Evolutionary conservation across 2,888 invertebrate species (phyloP).

Genomic region (Rhagonycha lutea): DNA sequence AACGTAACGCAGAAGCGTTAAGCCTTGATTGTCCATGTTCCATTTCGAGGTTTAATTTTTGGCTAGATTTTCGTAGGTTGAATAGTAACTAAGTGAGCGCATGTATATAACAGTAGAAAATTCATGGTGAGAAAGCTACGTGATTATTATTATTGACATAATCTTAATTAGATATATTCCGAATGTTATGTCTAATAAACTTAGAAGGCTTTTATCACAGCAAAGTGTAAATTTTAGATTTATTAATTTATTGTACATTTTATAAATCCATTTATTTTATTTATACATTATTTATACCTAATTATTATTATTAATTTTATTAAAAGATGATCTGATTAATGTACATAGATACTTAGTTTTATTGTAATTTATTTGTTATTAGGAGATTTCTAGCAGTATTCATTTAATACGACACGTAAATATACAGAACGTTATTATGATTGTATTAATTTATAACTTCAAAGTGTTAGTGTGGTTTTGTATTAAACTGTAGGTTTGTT

Average conservation of each 20-base stretch:
- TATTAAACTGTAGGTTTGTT: conserved; percentile 14
- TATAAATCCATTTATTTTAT: conserved; percentile 30
- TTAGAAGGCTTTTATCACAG: conserved; percentile 32
- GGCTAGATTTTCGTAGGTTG: conserved; percentile 9
- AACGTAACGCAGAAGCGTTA: conserved; percentile 4
- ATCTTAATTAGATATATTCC: conserved; percentile 13
- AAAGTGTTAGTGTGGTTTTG: conserved; percentile 10
- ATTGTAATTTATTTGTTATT: conserved; percentile 15
- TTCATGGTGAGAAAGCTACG: background rate
- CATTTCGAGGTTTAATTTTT: conserved; percentile 19
- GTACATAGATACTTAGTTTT: background rate
- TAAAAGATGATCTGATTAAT: conserved; percentile 11
- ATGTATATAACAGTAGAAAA: conserved; percentile 17
- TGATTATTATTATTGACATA: conserved; percentile 14
- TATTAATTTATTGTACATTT: conserved; percentile 33
- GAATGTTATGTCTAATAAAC: conserved; percentile 23
- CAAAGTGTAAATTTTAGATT: conserved; percentile 27
- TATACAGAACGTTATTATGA: conserved; percentile 1
- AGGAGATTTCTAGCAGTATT: conserved; percentile 30
- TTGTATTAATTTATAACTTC: conserved; percentile 4
- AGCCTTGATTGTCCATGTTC: conserved; percentile 24
- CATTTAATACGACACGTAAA: conserved; percentile 17
- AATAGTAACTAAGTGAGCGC: conserved; percentile 10
- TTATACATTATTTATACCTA: conserved; percentile 31
- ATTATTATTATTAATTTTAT: conserved; percentile 24